Conservation (phyloP, 2,888 invertebrate species). For the Peribatodes rhomboidaria region DNA sequence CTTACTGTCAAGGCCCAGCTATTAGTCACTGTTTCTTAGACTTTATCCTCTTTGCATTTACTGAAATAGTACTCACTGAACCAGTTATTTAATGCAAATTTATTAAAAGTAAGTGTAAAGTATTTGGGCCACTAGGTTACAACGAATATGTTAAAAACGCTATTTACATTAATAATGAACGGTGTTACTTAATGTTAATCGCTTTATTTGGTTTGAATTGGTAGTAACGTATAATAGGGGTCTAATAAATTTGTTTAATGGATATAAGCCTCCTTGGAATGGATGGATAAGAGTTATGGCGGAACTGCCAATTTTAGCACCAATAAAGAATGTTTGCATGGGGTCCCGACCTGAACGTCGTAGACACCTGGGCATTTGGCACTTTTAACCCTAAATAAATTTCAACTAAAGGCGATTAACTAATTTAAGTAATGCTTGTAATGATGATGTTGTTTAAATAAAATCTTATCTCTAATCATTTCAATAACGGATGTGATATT, state of each 20-base stretch:
- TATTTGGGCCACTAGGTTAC: slow-evolving; percentile 55
- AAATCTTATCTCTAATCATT: background rate
- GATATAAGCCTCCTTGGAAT: slow-evolving; percentile 21
- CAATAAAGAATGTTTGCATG: slow-evolving; percentile 25
- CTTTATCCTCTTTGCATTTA: slow-evolving; percentile 47
- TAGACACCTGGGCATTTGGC: slow-evolving; percentile 8
- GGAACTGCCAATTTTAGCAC: slow-evolving; percentile 27
- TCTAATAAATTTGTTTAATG: slow-evolving; percentile 32
- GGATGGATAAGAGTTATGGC: slow-evolving; percentile 27
- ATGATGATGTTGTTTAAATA: background rate
- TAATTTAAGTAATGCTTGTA: background rate
- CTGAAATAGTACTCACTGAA: slow-evolving; percentile 45
- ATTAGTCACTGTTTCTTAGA: slow-evolving; percentile 31
- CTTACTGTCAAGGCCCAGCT: background rate
- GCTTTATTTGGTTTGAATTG: slow-evolving; percentile 37
- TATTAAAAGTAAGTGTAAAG: slow-evolving; percentile 47
- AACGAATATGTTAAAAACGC: slow-evolving; percentile 38
- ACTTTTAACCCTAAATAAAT: background rate
- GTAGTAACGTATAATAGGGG: slow-evolving; percentile 34
- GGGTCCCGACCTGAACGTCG: background rate
- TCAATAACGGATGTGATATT: background rate
- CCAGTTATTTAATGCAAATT: slow-evolving; percentile 61
- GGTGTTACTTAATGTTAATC: slow-evolving; percentile 34
- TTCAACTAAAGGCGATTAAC: background rate
- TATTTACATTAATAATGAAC: slow-evolving; percentile 35